Evolutionary conservation across 2,888 invertebrate species (phyloP), one percentile per base, ranked within the genome.

Genomic region (Dexiosoma caninum): DNA sequence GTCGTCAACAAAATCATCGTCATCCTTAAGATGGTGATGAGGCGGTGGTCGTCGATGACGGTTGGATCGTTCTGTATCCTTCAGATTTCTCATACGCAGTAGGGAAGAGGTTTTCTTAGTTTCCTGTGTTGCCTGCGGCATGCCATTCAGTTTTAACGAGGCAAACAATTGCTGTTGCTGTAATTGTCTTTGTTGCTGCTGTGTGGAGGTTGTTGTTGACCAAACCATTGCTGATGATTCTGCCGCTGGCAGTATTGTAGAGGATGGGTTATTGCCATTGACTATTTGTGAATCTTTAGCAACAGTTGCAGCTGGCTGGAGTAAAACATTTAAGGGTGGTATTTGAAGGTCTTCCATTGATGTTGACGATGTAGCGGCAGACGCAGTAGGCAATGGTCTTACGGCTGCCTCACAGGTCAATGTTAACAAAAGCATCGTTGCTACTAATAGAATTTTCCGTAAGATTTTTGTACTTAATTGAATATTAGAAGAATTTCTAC

Each of bases 101-200:
- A n/a, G 6, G 7, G 77, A 37, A 32, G 27, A 55, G 6, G 49
- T 37, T 42, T 67, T 75, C 19, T 64, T 75, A 12, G 74, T 69
- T 44, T 81, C 77, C 37, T 53, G 40, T 10, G 55, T 55, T 12
- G 62, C 27, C 27, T 64, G 60, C n/a, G 62, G 12, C 53, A 44
- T 49, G 32, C 78, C 80, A 46, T 80, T 86, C 83, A 84, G 84
- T 86, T 83, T 85, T 6, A 89, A 80, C 85, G 88, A 84, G 23
- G 85, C 87, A 74, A 88, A 88, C 1, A 87, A 84, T 72, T 88
- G 89, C 62, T 88, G 87, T 59, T 86, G 88, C 59, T 86, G 85
- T 57, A 85, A 86, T 80, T 84, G 78, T 55, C 1, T 9, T 30
- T 49, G 84, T 49, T 84, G 86, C 53, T 78, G 83, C 27, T 80